Percentiles rank a stretch among this genome's conserved stretches.
These are phyloP conservation scores for Probaryconus sp. DNA, from an alignment of 1,140 invertebrate species.

Conservation along the genomic window DNA sequence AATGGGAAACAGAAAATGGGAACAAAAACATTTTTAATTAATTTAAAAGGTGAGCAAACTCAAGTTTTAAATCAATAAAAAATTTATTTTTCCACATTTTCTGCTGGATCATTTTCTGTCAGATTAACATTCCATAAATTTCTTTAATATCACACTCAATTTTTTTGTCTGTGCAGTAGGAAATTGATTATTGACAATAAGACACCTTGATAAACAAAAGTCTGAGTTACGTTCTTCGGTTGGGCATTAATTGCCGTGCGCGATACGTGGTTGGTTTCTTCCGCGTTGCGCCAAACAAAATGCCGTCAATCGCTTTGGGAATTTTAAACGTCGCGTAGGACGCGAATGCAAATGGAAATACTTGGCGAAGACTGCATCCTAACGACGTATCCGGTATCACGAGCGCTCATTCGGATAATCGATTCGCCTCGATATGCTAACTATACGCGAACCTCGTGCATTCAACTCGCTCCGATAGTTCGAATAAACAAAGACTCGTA, in stretches of 20 bases:
- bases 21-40: too few relatives aligned
- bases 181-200: too few relatives aligned
- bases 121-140: too few relatives aligned
- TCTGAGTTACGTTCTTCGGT: too few relatives aligned
- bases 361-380: slow-evolving; percentile 38
- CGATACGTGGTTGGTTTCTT: not conserved
- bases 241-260: not conserved
- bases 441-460: slow-evolving; percentile 34
- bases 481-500: slow-evolving; percentile 44
- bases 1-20: too few relatives aligned
- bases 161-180: too few relatives aligned
- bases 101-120: too few relatives aligned
- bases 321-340: slow-evolving; percentile 41
- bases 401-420: slow-evolving; percentile 50
- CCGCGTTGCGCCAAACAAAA: slow-evolving; percentile 3
- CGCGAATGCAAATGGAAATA: slow-evolving; percentile 52
- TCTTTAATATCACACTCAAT: too few relatives aligned
- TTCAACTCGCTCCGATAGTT: slow-evolving; percentile 30
- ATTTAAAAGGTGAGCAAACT: too few relatives aligned
- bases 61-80: too few relatives aligned
- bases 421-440: slow-evolving; percentile 49
- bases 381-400: slow-evolving; percentile 47
- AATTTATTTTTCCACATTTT: too few relatives aligned
- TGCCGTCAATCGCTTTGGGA: slow-evolving; percentile 40
- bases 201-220: too few relatives aligned